These are phyloP conservation scores for Lycophotia porphyrea DNA, from an alignment of 2,888 invertebrate genomes.

Conservation along the genomic window DNA sequence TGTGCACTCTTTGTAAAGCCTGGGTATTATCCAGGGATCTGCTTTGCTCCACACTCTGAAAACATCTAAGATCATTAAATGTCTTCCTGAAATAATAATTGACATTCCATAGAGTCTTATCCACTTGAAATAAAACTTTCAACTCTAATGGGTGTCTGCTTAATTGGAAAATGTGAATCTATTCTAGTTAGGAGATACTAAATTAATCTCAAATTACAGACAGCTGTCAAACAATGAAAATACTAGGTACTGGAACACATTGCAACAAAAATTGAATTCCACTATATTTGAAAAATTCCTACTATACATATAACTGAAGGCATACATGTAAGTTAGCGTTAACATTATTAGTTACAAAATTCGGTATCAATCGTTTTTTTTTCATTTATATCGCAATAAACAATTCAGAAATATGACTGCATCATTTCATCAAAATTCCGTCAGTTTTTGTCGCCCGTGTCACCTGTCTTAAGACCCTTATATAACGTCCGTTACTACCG, in stretches of 20 bases:
- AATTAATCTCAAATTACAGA: not conserved
- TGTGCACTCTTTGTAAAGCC: not conserved
- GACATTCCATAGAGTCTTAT: no score
- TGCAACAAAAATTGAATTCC: not conserved
- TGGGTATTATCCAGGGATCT: not conserved
- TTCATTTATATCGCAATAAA: slow-evolving; percentile 55
- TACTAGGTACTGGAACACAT: not conserved
- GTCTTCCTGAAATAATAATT: not conserved
- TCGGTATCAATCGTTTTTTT: slow-evolving; percentile 48
- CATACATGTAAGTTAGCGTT: slow-evolving; percentile 4
- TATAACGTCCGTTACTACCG: slow-evolving; percentile 76
- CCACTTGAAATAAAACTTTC: not conserved
- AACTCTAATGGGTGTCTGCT: not conserved
- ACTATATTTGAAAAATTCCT: slow-evolving; percentile 1
- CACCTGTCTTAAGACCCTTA: slow-evolving; percentile 81
- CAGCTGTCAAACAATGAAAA: not conserved
- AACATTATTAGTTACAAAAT: slow-evolving; percentile 29
- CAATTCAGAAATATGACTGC: slow-evolving; percentile 69
- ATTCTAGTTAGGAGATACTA: not conserved
- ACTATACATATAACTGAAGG: not conserved
- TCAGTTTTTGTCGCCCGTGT: slow-evolving; percentile 76
- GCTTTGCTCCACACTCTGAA: not conserved
- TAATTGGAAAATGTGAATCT: not conserved
- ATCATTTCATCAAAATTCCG: slow-evolving; percentile 80
- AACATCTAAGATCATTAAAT: not conserved